These are phyloP conservation scores for Dromius quadrimaculatus DNA, from an alignment of 2,888 invertebrate genomes.

Conservation along the genomic window DNA sequence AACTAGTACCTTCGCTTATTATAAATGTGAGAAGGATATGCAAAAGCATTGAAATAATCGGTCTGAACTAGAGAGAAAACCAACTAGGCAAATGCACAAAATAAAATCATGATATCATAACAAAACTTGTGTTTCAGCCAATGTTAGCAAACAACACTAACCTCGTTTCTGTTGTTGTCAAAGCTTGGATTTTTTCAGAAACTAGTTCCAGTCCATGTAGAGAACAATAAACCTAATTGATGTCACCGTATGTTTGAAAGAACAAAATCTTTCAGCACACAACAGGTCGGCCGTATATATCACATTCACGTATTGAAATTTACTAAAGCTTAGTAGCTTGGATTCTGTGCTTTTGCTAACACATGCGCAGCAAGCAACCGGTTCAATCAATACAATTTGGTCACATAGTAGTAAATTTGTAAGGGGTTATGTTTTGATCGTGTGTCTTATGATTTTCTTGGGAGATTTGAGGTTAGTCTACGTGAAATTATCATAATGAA, in stretches of 20 bases:
- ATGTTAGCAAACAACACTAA: slow-evolving; percentile 1
- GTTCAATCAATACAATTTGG: slow-evolving; percentile 17
- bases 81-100: slow-evolving; percentile 13
- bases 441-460: slow-evolving; percentile 7
- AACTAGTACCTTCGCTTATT: too few species aligned
- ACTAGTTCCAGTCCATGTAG: neutral
- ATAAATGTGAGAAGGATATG: too few species aligned
- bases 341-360: neutral
- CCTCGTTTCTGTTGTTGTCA: neutral
- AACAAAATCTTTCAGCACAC: neutral
- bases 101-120: slow-evolving; percentile 17
- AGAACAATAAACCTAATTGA: neutral
- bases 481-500: too few species aligned
- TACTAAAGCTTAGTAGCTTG: neutral
- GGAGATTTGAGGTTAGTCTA: slow-evolving; percentile 1
- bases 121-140: slow-evolving; percentile 1
- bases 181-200: neutral
- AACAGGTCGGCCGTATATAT: slow-evolving; percentile 12
- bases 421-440: neutral
- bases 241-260: slow-evolving; percentile 22
- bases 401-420: neutral
- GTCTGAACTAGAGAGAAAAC: neutral
- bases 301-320: neutral
- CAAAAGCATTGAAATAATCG: too few species aligned
- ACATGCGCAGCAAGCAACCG: neutral